Conservation (phyloP, 2,888 invertebrate genomes). For the Eupithecia abbreviata region DNA sequence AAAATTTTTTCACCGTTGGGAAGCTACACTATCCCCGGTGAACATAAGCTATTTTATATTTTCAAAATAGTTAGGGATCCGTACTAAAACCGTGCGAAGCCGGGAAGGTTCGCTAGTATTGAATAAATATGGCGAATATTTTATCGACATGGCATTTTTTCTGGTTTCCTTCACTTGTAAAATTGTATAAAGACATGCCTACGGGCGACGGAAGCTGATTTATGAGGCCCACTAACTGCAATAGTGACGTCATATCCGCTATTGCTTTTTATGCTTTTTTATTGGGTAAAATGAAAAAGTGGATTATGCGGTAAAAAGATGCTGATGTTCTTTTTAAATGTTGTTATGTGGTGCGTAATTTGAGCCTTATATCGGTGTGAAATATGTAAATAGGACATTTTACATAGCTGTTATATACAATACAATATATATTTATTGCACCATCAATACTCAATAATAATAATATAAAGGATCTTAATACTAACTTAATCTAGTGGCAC, state of each 20-base stretch:
- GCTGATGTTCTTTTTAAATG: slow-evolving; percentile 24
- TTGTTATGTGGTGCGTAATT: background rate
- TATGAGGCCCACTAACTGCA: slow-evolving; percentile 70
- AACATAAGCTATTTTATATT: no score
- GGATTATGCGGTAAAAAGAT: slow-evolving; percentile 22
- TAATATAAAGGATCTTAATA: no score
- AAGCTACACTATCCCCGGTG: no score
- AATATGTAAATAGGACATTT: background rate
- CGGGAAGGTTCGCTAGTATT: no score
- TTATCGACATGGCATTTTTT: slow-evolving; percentile 45
- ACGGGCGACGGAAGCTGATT: slow-evolving; percentile 71
- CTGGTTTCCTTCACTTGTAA: slow-evolving; percentile 61
- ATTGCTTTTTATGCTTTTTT: slow-evolving; percentile 32
- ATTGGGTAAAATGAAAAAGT: slow-evolving; percentile 25
- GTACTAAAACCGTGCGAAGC: no score
- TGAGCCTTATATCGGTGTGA: background rate
- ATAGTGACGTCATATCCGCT: slow-evolving; percentile 44
- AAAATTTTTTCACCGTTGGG: no score
- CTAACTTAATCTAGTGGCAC: no score
- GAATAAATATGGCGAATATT: slow-evolving; percentile 9
- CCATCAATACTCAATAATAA: no score
- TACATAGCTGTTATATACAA: background rate
- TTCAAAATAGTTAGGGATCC: no score
- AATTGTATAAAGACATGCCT: slow-evolving; percentile 78
- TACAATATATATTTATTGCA: no score